Conservation (phyloP, 53 echinoderm and acorn worm species). For the Paracentrotus lividus region DNA sequence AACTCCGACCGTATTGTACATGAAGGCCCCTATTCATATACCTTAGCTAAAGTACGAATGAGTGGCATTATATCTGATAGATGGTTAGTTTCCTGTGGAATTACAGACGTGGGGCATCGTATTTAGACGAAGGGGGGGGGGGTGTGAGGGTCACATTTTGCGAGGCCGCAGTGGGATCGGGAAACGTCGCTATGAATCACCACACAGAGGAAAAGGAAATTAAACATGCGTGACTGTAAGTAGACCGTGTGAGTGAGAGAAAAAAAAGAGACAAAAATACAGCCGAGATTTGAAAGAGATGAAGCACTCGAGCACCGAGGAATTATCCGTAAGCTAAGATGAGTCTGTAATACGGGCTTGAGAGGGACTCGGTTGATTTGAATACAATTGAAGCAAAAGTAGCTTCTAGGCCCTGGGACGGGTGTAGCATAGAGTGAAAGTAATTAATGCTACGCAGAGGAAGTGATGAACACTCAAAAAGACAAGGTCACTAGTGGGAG, state of each 20-base stretch:
- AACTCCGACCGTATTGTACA: too few species aligned
- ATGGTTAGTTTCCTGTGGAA: background rate
- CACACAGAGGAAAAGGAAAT: constrained; percentile 53
- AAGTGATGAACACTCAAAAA: background rate
- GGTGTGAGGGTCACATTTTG: background rate
- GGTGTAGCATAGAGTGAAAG: constrained; percentile 16
- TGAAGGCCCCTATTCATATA: too few species aligned
- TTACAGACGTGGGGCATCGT: background rate
- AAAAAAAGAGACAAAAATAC: background rate
- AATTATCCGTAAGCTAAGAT: background rate
- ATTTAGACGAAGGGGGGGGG: background rate
- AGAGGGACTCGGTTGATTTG: constrained; percentile 16
- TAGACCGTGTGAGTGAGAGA: constrained; percentile 37
- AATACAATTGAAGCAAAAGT: constrained; percentile 53
- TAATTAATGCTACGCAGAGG: constrained; percentile 12
- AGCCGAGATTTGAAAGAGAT: background rate
- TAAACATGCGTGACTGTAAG: constrained; percentile 65
- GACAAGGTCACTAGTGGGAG: background rate
- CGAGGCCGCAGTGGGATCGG: background rate
- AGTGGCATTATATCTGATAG: background rate
- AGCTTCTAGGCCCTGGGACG: background rate
- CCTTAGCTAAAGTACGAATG: background rate
- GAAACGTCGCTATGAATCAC: constrained; percentile 25
- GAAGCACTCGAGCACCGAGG: background rate
- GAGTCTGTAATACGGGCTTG: background rate